A percentile compares a stretch with the other conserved stretches of the same genome.
These are phyloP conservation scores for Agonopterix heracliana DNA, from an alignment of 2,888 invertebrate species.

Conservation along the genomic window DNA sequence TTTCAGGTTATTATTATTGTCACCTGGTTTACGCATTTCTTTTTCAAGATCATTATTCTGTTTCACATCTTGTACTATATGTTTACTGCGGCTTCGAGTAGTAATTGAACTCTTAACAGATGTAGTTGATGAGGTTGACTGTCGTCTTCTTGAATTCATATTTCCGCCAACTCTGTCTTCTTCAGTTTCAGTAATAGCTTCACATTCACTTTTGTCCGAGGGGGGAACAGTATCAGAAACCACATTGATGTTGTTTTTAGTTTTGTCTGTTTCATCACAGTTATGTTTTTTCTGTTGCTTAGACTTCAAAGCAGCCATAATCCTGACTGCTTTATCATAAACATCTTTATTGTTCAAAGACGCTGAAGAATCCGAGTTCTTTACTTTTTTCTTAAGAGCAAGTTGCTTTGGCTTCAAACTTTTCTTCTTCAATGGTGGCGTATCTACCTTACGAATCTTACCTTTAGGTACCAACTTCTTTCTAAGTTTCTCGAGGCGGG, in stretches of 20 bases:
- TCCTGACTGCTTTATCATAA: conserved; percentile 51
- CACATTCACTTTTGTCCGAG: too few relatives aligned
- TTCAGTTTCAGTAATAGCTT: background rate
- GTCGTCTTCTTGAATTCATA: background rate
- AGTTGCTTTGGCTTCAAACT: conserved; percentile 20
- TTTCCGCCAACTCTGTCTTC: background rate
- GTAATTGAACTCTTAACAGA: conserved; percentile 13
- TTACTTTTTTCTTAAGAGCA: conserved; percentile 8
- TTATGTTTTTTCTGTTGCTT: conserved; percentile 19
- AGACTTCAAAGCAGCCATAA: conserved; percentile 44
- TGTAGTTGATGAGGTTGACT: background rate
- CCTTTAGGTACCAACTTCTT: conserved; percentile 39
- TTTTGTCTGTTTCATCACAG: background rate
- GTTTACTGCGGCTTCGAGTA: conserved; percentile 27
- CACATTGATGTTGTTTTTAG: too few relatives aligned
- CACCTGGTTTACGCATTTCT: too few relatives aligned
- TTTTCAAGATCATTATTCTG: too few relatives aligned
- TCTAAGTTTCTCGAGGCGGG: conserved; percentile 43
- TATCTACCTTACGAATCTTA: conserved; percentile 37
- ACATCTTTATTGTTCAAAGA: conserved; percentile 38
- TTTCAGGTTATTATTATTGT: too few relatives aligned
- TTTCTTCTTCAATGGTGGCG: conserved; percentile 18
- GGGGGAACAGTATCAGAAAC: too few relatives aligned
- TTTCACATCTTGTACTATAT: background rate
- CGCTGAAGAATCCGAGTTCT: conserved; percentile 8